Base-by-base conservation (phyloP, 2,113 vertebrate genomes). In the Litocranius walleri region DNA sequence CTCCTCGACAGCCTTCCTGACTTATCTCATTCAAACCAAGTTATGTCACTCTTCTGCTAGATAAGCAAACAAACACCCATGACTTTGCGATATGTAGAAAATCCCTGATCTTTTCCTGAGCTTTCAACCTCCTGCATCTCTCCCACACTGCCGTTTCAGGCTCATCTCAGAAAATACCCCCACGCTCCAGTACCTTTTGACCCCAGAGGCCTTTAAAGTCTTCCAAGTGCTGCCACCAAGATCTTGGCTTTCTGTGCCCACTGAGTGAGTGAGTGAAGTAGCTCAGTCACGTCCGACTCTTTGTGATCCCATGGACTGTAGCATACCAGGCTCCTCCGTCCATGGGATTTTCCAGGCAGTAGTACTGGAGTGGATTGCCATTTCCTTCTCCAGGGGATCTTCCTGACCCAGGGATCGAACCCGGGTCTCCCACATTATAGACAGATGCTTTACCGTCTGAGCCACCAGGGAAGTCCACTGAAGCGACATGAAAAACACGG, bases 401-500 rank as follows among this genome's bases (percentile, higher is more conserved):
- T 50, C 48, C 48, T 3, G 1, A 50, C 48, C 48, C 48, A 50
- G 48, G 48, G 48, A 50, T 50, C 48, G 12, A 50, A 50, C 48
- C 48, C 2, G 12, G 11, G 48, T 50, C 48, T 13, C 48, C 48
- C 48, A 50, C 48, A 13, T 50, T 50, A 12, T 50, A 50, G 48
- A 50, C 48, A 50, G 48, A 50, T 2, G 2, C 48, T 50, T 50
- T 50, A 50, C 48, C 48, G 2, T 50, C 48, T 50, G 48, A 50
- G 48, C 48, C 48, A 50, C 48, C 48, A 50, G 48, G 48, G 48
- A 50, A 50, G 48, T 50, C 36, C 36, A 43, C 23, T 14, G 36
- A 77, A 43, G 23, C 0, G 0, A 14, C 21, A 77, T 13, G 2
- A 77, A 27, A 74, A 77, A 77, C 23, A 43, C 0, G 0, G 10